Conservation (phyloP, 2,113 vertebrate species). For the Vombatus ursinus region DNA sequence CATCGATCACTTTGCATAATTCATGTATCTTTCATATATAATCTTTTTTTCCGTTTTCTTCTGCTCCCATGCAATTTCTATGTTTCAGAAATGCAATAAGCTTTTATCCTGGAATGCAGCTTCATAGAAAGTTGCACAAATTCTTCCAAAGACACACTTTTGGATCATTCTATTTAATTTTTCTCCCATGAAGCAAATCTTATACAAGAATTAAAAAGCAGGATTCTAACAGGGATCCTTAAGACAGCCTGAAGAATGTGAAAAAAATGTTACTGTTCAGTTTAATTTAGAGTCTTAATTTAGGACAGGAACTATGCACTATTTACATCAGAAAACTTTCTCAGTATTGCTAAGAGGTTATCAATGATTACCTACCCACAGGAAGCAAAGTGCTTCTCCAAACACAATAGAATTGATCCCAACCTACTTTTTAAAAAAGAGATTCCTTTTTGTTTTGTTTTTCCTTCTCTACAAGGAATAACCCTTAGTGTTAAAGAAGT, state of each 20-base stretch:
- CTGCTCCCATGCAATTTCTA: background rate
- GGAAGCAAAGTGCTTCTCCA: constrained; percentile 14
- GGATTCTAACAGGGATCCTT: constrained; percentile 33
- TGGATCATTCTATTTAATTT: constrained; percentile 15
- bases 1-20: constrained; percentile 30
- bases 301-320: constrained; percentile 31
- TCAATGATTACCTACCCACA: constrained; percentile 26
- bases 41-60: background rate
- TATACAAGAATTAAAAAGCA: background rate
- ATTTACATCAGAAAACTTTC: constrained; percentile 36
- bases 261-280: constrained; percentile 22
- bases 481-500: background rate
- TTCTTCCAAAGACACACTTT: background rate
- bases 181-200: background rate
- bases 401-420: constrained; percentile 13
- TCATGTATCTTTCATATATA: background rate
- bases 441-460: constrained; percentile 12
- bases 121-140: background rate
- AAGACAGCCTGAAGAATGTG: constrained; percentile 33
- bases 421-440: background rate
- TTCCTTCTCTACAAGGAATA: constrained; percentile 56
- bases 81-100: constrained; percentile 6
- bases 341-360: constrained; percentile 50
- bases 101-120: constrained; percentile 1
- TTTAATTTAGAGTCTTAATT: constrained; percentile 23